A percentile compares a stretch with the other conserved stretches of the same genome.
These are phyloP conservation scores for Eubucco bourcierii DNA, from an alignment of 2,113 vertebrate genomes.

Conservation along the genomic window DNA sequence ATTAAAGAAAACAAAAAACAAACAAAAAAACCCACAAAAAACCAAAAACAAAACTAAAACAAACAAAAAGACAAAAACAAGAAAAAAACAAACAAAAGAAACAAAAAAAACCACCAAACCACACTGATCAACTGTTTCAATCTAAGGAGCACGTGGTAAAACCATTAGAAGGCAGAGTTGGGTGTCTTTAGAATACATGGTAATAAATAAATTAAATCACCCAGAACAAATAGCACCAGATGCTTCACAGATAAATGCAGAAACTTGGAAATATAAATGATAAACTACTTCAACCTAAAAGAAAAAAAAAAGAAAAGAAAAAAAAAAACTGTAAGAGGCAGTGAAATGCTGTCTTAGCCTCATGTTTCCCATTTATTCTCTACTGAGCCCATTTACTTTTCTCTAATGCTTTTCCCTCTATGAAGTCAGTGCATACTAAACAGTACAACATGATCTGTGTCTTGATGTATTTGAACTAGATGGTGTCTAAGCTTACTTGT, in stretches of 20 bases:
- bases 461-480: neutral
- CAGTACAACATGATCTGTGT: neutral
- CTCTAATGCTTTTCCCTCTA: neutral
- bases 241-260: slow-evolving; percentile 41
- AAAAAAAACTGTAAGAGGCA: slow-evolving; percentile 21
- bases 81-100: neutral
- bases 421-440: slow-evolving; percentile 19
- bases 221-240: slow-evolving; percentile 50
- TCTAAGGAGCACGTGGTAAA: slow-evolving; percentile 43
- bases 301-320: neutral
- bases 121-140: slow-evolving; percentile 28
- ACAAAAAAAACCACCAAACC: neutral
- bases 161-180: slow-evolving; percentile 37
- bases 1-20: too few relatives aligned
- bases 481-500: neutral
- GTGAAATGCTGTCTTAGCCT: slow-evolving; percentile 40
- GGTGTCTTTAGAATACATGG: slow-evolving; percentile 34
- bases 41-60: too few relatives aligned
- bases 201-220: slow-evolving; percentile 69
- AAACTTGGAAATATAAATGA: slow-evolving; percentile 39
- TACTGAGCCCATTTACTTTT: slow-evolving; percentile 26
- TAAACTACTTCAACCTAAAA: neutral
- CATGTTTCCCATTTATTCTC: slow-evolving; percentile 46
- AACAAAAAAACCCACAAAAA: too few relatives aligned
- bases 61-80: too few relatives aligned